A percentile compares a stretch with the other conserved stretches of the same genome.
Conservation (phyloP, 2,113 vertebrate genomes). For the Nymphicus hollandicus region DNA sequence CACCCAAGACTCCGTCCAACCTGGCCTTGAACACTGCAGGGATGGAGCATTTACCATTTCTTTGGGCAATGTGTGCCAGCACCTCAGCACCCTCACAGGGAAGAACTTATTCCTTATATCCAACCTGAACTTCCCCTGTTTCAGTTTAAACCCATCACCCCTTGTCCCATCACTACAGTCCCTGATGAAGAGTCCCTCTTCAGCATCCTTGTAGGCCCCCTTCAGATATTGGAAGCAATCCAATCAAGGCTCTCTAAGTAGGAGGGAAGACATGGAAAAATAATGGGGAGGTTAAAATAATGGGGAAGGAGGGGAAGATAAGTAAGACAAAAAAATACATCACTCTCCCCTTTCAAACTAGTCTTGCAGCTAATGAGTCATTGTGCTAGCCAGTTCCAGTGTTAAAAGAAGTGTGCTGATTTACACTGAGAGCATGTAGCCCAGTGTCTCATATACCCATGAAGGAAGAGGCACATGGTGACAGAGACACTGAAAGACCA, state of each 20-base stretch:
- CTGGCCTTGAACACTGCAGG: background rate
- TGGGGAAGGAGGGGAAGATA: too few species aligned
- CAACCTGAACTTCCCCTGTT: background rate
- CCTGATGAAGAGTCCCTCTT: background rate
- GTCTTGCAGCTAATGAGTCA: background rate
- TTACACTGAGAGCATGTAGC: background rate
- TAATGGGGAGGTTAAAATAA: background rate
- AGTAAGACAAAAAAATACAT: background rate
- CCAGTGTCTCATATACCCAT: background rate
- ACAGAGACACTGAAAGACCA: background rate
- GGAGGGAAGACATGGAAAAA: background rate
- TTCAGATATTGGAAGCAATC: background rate
- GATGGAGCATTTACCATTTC: background rate
- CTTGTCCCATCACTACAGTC: background rate
- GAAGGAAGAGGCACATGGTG: background rate
- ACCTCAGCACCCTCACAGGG: background rate
- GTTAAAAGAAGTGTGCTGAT: background rate
- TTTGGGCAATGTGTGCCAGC: background rate
- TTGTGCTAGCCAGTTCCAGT: background rate
- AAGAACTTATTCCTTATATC: background rate
- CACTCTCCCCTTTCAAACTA: background rate
- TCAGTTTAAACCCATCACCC: background rate
- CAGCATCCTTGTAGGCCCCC: too few species aligned
- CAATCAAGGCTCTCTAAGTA: background rate
- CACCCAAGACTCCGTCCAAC: background rate